Evolutionary conservation across 1,140 invertebrate species (phyloP).

Genomic region (Achroia grisella): DNA sequence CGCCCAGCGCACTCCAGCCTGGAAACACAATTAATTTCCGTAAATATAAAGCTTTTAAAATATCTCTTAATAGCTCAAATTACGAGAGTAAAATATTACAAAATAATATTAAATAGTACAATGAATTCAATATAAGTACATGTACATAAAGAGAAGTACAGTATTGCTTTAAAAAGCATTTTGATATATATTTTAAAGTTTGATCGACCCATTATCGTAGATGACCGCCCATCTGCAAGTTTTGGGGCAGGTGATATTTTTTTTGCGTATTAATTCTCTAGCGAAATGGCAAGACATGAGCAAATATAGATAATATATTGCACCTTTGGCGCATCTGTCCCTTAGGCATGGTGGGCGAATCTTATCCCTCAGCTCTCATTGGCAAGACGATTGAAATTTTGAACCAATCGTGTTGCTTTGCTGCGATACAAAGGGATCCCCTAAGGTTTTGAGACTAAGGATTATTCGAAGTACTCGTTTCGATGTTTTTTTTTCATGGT

Average conservation of each 20-base stretch:
- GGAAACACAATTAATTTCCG: not conserved
- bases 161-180: too few species aligned
- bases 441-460: slow-evolving; percentile 23
- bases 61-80: too few species aligned
- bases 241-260: slow-evolving; percentile 23
- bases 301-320: slow-evolving; percentile 38
- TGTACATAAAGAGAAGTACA: too few species aligned
- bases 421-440: slow-evolving; percentile 31
- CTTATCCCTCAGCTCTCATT: slow-evolving; percentile 45
- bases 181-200: too few species aligned
- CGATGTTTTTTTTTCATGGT: slow-evolving; percentile 17
- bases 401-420: slow-evolving; percentile 34
- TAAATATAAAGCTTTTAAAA: too few species aligned
- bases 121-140: too few species aligned
- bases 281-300: slow-evolving; percentile 25
- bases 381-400: slow-evolving; percentile 26
- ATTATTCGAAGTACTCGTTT: slow-evolving; percentile 17
- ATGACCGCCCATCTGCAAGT: too few species aligned
- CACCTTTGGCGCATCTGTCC: slow-evolving; percentile 54
- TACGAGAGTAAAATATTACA: too few species aligned
- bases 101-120: too few species aligned
- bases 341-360: slow-evolving; percentile 26
- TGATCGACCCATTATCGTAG: too few species aligned
- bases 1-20: slow-evolving; percentile 44
- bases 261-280: slow-evolving; percentile 21